Evolutionary conservation across 2,888 invertebrate genomes (phyloP).

Genomic region (Carpatolechia fugitivella): DNA sequence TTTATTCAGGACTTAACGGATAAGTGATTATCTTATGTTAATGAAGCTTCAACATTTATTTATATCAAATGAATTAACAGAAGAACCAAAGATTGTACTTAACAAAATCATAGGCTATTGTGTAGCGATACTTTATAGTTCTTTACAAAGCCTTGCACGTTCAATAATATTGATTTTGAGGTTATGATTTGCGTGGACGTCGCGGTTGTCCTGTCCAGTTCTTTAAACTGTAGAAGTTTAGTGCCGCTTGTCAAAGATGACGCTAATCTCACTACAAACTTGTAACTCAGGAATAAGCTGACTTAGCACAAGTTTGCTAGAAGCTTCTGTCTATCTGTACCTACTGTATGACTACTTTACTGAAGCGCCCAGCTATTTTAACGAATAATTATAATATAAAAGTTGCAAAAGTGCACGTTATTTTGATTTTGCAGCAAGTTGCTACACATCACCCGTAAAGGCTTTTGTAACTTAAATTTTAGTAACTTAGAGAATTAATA

Average conservation of each 20-base stretch:
- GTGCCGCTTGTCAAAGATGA: background rate
- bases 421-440: too few relatives aligned
- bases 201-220: background rate
- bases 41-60: background rate
- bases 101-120: background rate
- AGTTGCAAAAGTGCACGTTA: too few relatives aligned
- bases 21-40: background rate
- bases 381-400: too few relatives aligned
- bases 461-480: too few relatives aligned
- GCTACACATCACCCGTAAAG: too few relatives aligned
- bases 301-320: background rate
- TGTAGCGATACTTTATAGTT: background rate
- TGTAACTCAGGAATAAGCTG: background rate
- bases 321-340: background rate
- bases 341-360: background rate
- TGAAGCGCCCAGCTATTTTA: background rate
- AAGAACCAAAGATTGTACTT: too few relatives aligned
- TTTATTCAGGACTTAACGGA: conserved; percentile 5
- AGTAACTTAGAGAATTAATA: too few relatives aligned
- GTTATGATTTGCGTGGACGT: background rate
- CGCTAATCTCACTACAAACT: background rate
- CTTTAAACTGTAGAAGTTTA: conserved; percentile 1
- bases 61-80: too few relatives aligned
- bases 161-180: background rate
- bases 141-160: background rate